Evolutionary conservation across 2,888 invertebrate species (phyloP), one percentile per base, ranked within the genome.

Genomic region (Allophyes oxyacanthae): DNA sequence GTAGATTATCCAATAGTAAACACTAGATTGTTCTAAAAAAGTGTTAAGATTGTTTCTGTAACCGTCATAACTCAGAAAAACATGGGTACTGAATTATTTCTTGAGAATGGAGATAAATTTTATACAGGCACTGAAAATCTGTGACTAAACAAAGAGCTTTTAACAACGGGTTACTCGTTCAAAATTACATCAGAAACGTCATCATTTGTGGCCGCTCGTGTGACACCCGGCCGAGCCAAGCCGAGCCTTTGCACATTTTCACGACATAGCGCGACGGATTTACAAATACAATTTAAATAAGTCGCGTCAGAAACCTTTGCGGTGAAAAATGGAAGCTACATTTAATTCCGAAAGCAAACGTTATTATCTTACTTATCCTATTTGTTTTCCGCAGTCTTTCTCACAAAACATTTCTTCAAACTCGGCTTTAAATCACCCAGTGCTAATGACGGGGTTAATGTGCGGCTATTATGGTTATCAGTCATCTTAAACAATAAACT

Each of bases 401-500:
- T 60, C 38, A 53, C 25, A 46, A 52, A 52, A 37, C 26, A 2
- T 50, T 48, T n/a, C 10, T 8, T 8, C 28, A 28, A 8, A 9
- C 9, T 45, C 32, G 37, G 34, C 52, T 42, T 37, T 50, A 51
- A 58, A 62, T 49, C 53, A 40, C 32, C 34, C 34, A 32, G 11
- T 33, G 38, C 37, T 78, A 78, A 75, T 75, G 68, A 65, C 53
- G 26, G 42, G 26, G 57, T 72, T 72, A 70, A 72, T 70, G 71
- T 49, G 61, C 48, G 42, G 57, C 73, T 75, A 78, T 70, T 56
- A 62, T 55, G 52, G 64, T 53, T 66, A 76, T 80, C 66, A 69
- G 64, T 78, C 67, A 72, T 65, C 55, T 51, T 53, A 37, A 60
- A 70, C 63, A 65, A 64, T 73, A 72, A 67, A 71, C 52, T 46